These are phyloP conservation scores for Mimas tiliae DNA, from an alignment of 2,888 invertebrate species.

Conservation along the genomic window DNA sequence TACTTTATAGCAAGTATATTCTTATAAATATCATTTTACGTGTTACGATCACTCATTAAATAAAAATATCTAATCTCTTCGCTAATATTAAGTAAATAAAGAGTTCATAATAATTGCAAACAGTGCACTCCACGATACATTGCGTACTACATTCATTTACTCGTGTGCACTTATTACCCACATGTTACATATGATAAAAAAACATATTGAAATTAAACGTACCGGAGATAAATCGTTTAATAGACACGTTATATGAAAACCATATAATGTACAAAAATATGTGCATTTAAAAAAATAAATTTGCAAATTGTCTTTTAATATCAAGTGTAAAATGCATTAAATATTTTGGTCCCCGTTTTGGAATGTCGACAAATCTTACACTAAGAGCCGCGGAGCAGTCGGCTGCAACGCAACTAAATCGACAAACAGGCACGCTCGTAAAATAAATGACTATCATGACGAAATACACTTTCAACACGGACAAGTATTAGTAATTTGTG, in stretches of 20 bases:
- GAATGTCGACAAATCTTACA: conserved; percentile 66
- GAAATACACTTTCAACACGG: conserved; percentile 67
- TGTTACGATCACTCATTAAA: conserved; percentile 81
- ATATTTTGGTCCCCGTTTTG: conserved; percentile 76
- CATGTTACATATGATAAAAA: conserved; percentile 2
- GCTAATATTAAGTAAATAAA: conserved; percentile 78
- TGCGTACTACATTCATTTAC: conserved; percentile 19
- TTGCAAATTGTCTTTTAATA: conserved; percentile 52
- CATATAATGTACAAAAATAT: conserved; percentile 36
- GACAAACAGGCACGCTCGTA: conserved; percentile 66
- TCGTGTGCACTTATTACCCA: conserved; percentile 11
- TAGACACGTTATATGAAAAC: conserved; percentile 16
- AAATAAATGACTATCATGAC: conserved; percentile 72
- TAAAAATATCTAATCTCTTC: conserved; percentile 82
- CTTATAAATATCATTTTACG: conserved; percentile 80
- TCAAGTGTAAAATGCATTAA: conserved; percentile 53
- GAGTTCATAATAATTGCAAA: conserved; percentile 76
- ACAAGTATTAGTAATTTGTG: conserved; percentile 69
- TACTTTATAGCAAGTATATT: conserved; percentile 76
- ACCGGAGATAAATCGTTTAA: conserved; percentile 4
- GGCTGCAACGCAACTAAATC: conserved; percentile 63
- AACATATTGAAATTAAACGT: conserved; percentile 9
- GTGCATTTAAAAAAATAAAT: conserved; percentile 45
- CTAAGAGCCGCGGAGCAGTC: conserved; percentile 55
- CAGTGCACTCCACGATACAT: conserved; percentile 51